Evolutionary conservation across 2,888 invertebrate species (phyloP).

Genomic region (Zygogramma bicolorata): DNA sequence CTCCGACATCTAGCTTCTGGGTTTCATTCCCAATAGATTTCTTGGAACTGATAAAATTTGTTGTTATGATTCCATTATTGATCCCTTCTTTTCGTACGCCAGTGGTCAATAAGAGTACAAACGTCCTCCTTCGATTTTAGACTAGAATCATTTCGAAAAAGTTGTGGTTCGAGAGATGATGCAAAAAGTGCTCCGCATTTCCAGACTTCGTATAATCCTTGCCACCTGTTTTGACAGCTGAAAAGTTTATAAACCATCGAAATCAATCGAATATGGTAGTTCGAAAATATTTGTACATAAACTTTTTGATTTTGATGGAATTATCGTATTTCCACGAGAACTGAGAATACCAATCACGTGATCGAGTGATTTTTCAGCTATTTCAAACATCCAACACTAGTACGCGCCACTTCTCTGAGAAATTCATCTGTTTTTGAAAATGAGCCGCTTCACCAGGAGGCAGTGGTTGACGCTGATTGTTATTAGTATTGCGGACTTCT

Average conservation of each 20-base stretch:
- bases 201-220: not conserved
- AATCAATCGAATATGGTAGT: constrained; percentile 56
- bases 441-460: constrained; percentile 77
- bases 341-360: constrained; percentile 14
- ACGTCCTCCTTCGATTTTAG: constrained; percentile 9
- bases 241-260: not conserved
- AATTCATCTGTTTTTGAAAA: constrained; percentile 54
- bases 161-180: not conserved
- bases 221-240: not conserved
- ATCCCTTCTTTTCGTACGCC: constrained; percentile 23
- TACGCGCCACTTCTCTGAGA: not conserved
- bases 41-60: not conserved
- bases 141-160: constrained; percentile 8
- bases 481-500: constrained; percentile 86
- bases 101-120: constrained; percentile 7
- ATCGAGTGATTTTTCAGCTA: constrained; percentile 1
- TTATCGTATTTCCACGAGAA: constrained; percentile 58
- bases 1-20: too few species aligned
- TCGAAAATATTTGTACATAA: constrained; percentile 61
- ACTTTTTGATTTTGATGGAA: constrained; percentile 61
- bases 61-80: not conserved
- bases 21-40: too few species aligned
- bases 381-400: not conserved
- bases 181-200: constrained; percentile 8
- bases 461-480: constrained; percentile 84